Conservation (phyloP, 2,113 vertebrate genomes). For the Oryzias celebensis region DNA sequence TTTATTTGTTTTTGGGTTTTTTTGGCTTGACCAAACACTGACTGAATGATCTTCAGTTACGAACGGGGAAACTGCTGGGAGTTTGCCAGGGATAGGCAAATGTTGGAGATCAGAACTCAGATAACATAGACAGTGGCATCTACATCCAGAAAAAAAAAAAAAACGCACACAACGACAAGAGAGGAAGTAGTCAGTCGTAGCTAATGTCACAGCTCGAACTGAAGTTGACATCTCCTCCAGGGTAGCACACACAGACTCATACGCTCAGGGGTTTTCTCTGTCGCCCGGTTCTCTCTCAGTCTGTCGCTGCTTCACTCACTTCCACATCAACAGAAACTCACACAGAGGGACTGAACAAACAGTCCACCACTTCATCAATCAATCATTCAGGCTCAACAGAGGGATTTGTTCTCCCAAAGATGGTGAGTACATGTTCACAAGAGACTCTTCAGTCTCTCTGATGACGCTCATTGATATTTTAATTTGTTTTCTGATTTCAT, state of each 20-base stretch:
- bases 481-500: no score
- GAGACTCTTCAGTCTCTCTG: neutral
- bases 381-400: constrained; percentile 3
- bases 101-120: constrained; percentile 62
- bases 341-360: constrained; percentile 32
- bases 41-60: constrained; percentile 5
- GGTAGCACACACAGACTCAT: constrained; percentile 15
- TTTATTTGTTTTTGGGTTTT: constrained; percentile 4
- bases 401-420: constrained; percentile 31
- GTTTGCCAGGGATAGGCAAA: constrained; percentile 73
- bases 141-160: constrained; percentile 24
- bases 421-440: constrained; percentile 72
- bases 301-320: constrained; percentile 12
- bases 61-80: constrained; percentile 45
- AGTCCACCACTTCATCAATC: neutral
- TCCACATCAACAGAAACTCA: constrained; percentile 32
- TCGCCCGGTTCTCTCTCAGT: constrained; percentile 2
- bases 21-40: constrained; percentile 1
- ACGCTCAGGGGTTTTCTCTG: constrained; percentile 27
- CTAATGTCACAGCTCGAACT: constrained; percentile 24
- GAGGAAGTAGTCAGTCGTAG: constrained; percentile 70
- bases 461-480: no score
- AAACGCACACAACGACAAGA: constrained; percentile 31
- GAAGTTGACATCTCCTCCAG: constrained; percentile 17
- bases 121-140: constrained; percentile 56